A percentile compares a stretch with the other conserved stretches of the same genome.
These are phyloP conservation scores for Balearica regulorum DNA, from an alignment of 2,797 vertebrate genomes.

Conservation along the genomic window DNA sequence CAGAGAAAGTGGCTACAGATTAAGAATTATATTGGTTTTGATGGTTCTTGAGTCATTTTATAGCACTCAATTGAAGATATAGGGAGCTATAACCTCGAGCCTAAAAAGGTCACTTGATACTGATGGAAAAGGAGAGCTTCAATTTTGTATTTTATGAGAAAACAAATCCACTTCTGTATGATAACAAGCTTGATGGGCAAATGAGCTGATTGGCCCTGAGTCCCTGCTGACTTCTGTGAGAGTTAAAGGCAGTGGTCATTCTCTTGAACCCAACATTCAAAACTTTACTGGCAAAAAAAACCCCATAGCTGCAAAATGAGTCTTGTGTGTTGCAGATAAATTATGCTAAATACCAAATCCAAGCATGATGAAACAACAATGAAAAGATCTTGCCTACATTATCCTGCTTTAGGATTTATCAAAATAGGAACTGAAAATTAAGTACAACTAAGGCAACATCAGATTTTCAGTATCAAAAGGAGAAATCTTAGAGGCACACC, in stretches of 20 bases:
- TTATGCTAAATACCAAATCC: not conserved
- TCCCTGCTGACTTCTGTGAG: not conserved
- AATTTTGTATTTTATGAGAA: not conserved
- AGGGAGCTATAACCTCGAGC: not conserved
- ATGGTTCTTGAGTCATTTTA: not conserved
- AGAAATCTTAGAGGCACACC: not conserved
- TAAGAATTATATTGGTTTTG: not conserved
- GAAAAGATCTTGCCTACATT: not conserved
- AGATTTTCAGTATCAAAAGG: not conserved
- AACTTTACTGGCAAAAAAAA: not conserved
- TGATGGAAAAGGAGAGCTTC: not conserved
- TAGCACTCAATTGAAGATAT: not conserved
- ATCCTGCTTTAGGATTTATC: not conserved
- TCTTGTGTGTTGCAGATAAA: not conserved
- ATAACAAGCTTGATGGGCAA: not conserved
- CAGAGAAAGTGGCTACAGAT: not conserved
- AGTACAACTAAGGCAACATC: not conserved
- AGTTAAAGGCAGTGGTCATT: not conserved
- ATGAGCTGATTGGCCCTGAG: not conserved
- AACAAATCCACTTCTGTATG: not conserved
- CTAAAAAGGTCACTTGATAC: not conserved
- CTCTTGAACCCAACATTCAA: not conserved
- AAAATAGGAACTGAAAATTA: not conserved
- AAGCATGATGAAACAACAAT: not conserved
- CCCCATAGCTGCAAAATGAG: not conserved